Base-by-base conservation (phyloP, 2,888 invertebrate genomes). In the Dexiosoma caninum region DNA sequence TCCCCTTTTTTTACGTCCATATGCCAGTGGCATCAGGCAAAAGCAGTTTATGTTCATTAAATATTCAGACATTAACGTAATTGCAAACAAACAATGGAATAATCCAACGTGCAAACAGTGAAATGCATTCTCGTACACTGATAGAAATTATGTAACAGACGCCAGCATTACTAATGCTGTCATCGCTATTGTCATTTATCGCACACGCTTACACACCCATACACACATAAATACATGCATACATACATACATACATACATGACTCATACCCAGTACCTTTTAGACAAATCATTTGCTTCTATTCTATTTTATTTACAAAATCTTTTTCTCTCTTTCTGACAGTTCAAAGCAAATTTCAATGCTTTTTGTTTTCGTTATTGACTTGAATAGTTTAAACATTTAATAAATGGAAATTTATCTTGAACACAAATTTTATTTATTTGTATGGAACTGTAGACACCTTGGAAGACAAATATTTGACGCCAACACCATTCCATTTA, bases 381-480 rank as follows among this genome's bases (percentile, higher is more conserved):
- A n/a, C n/a, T n/a, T 64, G 23, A 40, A 44, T 72, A 77, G 55
- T 55, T 70, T 64, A 57, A 70, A 49, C 30, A 55, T 78, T 60
- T 27, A 59, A 42, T 64, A 42, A 71, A 78, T 78, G 57, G 49
- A 51, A 75, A 67, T 77, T 77, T 62, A 69, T 69, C 40, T 77
- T 46, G 40, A 60, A 62, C 44, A 37, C n/a, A 49, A 46, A 44
- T 62, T 37, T 62, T 70, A 40, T 77, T 49, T 77, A 55, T 77
- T 77, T 70, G 23, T 70, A 21, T 55, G 44, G 42, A 57, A 40
- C 23, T 78, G 77, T 66, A 78, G 70, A 71, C 70, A 78, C 64
- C 70, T 71, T 57, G 49, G 40, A 74, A 81, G 81, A 81, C 81
- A 74, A 77, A 77, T 74, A 77, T 72, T 81, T 81, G 81, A 81